phyloP scores from a whole-genome alignment of 2,888 invertebrate genomes.

The Venusia cambrica region DNA sequence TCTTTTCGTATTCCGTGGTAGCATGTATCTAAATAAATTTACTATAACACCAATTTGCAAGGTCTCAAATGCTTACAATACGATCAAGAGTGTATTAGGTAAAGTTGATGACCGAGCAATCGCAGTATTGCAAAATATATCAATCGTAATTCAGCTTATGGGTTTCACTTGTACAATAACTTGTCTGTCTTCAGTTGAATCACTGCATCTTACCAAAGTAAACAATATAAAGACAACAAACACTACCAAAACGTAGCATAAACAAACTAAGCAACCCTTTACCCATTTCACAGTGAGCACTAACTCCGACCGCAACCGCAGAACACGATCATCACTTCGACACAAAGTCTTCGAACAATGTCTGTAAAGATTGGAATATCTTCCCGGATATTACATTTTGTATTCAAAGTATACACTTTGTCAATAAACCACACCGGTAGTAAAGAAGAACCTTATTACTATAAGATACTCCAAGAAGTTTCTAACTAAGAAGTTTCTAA shows the following conservation, averaged over 20 bases:
- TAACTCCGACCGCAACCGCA: not conserved
- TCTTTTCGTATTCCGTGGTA: too few species aligned
- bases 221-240: not conserved
- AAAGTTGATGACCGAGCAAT: too few species aligned
- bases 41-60: too few species aligned
- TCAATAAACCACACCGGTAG: slow-evolving; percentile 4
- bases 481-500: too few species aligned
- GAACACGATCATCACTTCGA: slow-evolving; percentile 3
- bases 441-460: too few species aligned
- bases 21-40: too few species aligned
- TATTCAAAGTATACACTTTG: slow-evolving; percentile 1
- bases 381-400: not conserved
- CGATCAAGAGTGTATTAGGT: too few species aligned
- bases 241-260: not conserved
- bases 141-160: too few species aligned
- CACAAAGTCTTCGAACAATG: not conserved
- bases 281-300: not conserved
- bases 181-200: not conserved
- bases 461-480: too few species aligned
- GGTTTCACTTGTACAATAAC: too few species aligned
- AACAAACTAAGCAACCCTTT: not conserved
- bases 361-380: not conserved
- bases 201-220: not conserved
- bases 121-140: too few species aligned
- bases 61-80: too few species aligned